Conservation (phyloP, 2,113 vertebrate species). For the Podarcis cretensis region DNA sequence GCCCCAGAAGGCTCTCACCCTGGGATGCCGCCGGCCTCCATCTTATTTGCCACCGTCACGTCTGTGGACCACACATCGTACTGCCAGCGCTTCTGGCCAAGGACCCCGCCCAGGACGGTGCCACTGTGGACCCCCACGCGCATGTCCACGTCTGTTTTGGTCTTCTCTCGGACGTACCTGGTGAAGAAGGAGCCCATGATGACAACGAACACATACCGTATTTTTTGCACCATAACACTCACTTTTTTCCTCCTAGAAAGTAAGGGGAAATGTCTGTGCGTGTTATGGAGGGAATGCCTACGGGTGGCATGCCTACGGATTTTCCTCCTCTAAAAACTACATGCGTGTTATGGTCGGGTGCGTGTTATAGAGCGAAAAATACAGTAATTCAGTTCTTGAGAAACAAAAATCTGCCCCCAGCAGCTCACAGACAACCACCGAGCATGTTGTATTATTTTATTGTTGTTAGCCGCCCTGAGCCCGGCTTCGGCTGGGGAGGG, state of each 20-base stretch:
- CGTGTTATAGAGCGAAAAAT: too few species aligned
- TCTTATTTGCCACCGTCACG: conserved; percentile 95
- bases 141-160: conserved; percentile 94
- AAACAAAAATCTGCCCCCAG: neutral
- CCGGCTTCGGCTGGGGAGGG: too few species aligned
- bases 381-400: neutral
- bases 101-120: conserved; percentile 90
- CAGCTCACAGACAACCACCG: neutral
- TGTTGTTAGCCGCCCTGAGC: too few species aligned
- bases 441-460: too few species aligned
- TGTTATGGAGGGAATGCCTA: too few species aligned
- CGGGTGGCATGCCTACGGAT: too few species aligned
- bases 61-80: conserved; percentile 97
- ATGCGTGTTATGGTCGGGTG: too few species aligned
- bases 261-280: too few species aligned
- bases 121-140: conserved; percentile 94
- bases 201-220: neutral
- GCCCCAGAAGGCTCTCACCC: conserved; percentile 75
- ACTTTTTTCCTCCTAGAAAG: too few species aligned
- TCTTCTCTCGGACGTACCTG: conserved; percentile 93
- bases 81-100: conserved; percentile 97
- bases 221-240: too few species aligned
- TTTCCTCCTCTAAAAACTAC: too few species aligned
- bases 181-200: neutral
- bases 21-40: conserved; percentile 93